Conservation (phyloP, 2,797 vertebrate genomes). For the Liparis tanakae region DNA sequence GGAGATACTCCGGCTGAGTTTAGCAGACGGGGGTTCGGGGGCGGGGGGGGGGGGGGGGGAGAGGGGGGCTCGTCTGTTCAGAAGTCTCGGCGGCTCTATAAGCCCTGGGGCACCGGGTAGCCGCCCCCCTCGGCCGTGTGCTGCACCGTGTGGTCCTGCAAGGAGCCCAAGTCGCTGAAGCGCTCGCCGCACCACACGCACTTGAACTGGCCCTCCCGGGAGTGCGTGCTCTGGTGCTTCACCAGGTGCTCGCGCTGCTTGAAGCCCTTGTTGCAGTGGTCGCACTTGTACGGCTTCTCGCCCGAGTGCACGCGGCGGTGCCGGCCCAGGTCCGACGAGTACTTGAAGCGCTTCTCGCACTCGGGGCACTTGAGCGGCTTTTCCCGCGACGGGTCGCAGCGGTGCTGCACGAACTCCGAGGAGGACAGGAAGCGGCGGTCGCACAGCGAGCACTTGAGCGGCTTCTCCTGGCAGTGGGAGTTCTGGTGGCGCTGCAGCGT, state of each 20-base stretch:
- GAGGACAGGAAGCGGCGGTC: slow-evolving; percentile 98
- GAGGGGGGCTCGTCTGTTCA: slow-evolving; percentile 20
- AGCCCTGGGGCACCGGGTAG: slow-evolving; percentile 91
- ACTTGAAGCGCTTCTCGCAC: slow-evolving; percentile 98
- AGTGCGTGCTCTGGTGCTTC: slow-evolving; percentile 96
- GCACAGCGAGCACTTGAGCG: slow-evolving; percentile 95
- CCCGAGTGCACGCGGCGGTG: slow-evolving; percentile 95
- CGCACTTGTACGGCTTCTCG: slow-evolving; percentile 97
- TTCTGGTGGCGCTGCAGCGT: slow-evolving; percentile 97
- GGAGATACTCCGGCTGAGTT: slow-evolving; percentile 20
- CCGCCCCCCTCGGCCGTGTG: slow-evolving; percentile 91
- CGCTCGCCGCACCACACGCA: slow-evolving; percentile 98
- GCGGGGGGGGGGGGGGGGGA: too few species aligned
- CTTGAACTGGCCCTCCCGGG: slow-evolving; percentile 96
- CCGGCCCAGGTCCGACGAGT: slow-evolving; percentile 94
- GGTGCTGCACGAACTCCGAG: slow-evolving; percentile 97
- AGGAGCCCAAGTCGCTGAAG: slow-evolving; percentile 92
- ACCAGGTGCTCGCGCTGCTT: slow-evolving; percentile 97
- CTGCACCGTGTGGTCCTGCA: slow-evolving; percentile 97
- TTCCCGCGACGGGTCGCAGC: slow-evolving; percentile 93
- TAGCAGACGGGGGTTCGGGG: slow-evolving; percentile 11
- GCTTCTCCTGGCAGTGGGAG: slow-evolving; percentile 95
- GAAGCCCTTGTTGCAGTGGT: slow-evolving; percentile 95
- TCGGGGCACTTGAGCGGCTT: slow-evolving; percentile 97
- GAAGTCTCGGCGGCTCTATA: slow-evolving; percentile 75